These are phyloP conservation scores for Drosophila aff. DNA, from an alignment of 1,140 invertebrate genomes.

Conservation along the genomic window DNA sequence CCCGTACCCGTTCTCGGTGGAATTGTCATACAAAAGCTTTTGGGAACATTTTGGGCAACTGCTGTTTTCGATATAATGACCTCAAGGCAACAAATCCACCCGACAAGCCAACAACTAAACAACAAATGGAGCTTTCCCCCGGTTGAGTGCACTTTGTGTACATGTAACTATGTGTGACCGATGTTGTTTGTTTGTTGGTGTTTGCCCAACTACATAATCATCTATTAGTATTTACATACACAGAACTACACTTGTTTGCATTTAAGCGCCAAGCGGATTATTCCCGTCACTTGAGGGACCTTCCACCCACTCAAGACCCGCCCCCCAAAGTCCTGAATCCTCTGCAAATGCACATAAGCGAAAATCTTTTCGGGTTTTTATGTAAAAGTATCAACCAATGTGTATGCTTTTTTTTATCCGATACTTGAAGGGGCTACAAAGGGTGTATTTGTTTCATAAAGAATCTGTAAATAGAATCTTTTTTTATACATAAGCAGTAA, in stretches of 20 bases:
- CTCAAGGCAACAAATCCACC: slow-evolving; percentile 72
- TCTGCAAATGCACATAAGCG: slow-evolving; percentile 14
- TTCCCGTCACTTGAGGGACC: slow-evolving; percentile 48
- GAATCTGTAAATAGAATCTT: no score
- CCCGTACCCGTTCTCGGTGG: slow-evolving; percentile 5
- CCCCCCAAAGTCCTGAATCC: slow-evolving; percentile 3
- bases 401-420: neutral
- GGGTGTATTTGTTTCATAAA: neutral
- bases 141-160: slow-evolving; percentile 81
- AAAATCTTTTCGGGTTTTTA: slow-evolving; percentile 28
- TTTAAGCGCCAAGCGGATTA: slow-evolving; percentile 81
- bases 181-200: slow-evolving; percentile 64
- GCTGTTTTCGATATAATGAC: slow-evolving; percentile 83
- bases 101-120: slow-evolving; percentile 70
- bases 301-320: slow-evolving; percentile 7
- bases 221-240: slow-evolving; percentile 83
- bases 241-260: slow-evolving; percentile 82
- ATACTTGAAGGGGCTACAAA: neutral
- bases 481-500: neutral
- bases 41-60: slow-evolving; percentile 81
- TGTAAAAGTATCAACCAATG: slow-evolving; percentile 8
- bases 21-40: slow-evolving; percentile 80
- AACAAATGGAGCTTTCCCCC: slow-evolving; percentile 70
- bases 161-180: slow-evolving; percentile 81
- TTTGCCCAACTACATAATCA: slow-evolving; percentile 82